Conservation (phyloP, 2,888 invertebrate genomes). For the Acronicta alni region DNA sequence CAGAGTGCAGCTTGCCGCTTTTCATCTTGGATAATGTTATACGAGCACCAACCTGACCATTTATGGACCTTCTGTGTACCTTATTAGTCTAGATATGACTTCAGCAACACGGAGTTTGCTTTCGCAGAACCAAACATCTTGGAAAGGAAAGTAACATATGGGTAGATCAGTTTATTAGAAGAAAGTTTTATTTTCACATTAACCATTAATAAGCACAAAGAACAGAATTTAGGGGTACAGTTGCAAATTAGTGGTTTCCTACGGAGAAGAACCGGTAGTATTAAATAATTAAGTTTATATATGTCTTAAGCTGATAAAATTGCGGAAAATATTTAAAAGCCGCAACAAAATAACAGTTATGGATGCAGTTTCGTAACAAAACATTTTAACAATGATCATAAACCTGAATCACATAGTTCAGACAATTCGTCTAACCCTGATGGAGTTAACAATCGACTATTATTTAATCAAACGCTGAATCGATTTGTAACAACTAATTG, state of each 20-base stretch:
- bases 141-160: background rate
- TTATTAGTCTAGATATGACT: conserved; percentile 3
- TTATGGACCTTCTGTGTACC: background rate
- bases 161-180: too few relatives aligned
- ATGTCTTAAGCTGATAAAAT: conserved; percentile 7
- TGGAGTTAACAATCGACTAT: conserved; percentile 46
- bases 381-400: conserved; percentile 33
- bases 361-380: conserved; percentile 41
- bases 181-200: too few relatives aligned
- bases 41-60: conserved; percentile 3
- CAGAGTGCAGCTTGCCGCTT: conserved; percentile 8
- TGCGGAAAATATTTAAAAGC: conserved; percentile 9
- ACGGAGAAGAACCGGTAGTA: too few relatives aligned
- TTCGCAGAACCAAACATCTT: background rate
- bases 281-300: background rate
- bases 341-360: conserved; percentile 5
- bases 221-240: too few relatives aligned
- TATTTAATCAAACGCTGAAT: conserved; percentile 63
- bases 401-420: conserved; percentile 37
- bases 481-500: conserved; percentile 63
- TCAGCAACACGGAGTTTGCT: too few relatives aligned
- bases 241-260: too few relatives aligned
- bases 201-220: too few relatives aligned
- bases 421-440: conserved; percentile 42
- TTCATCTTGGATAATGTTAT: conserved; percentile 9